phyloP scores from a whole-genome alignment of 2,888 invertebrate genomes.

The Tipula unca region DNA sequence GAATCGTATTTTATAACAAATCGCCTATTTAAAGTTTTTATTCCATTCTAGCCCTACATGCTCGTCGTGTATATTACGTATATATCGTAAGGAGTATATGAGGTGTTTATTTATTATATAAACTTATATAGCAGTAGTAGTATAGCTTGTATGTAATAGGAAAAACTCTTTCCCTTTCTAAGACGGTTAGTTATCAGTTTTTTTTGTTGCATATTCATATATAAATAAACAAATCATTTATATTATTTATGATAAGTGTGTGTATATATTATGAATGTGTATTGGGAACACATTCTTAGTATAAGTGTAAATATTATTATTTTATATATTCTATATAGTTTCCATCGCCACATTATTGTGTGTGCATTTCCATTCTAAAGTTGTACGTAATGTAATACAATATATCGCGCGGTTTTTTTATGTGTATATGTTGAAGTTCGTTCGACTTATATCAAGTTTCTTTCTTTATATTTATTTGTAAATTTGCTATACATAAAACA shows the following conservation, averaged over 20 bases:
- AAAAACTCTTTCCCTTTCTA: not conserved
- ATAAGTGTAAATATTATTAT: not conserved
- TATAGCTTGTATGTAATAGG: too few species aligned
- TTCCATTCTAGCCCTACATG: not conserved
- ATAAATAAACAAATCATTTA: not conserved
- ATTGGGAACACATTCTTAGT: not conserved
- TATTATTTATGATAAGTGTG: not conserved
- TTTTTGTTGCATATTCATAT: not conserved
- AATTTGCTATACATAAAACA: not conserved
- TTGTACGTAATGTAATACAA: not conserved
- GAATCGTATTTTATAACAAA: not conserved
- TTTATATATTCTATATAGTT: not conserved
- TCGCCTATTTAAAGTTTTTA: not conserved
- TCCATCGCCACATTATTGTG: not conserved
- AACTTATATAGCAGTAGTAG: not conserved
- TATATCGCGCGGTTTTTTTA: not conserved
- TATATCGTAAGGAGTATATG: not conserved
- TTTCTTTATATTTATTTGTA: not conserved
- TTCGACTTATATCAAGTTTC: constrained; percentile 14
- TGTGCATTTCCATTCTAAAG: not conserved
- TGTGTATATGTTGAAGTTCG: not conserved
- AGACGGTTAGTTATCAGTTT: not conserved
- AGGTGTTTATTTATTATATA: not conserved
- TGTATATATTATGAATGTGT: not conserved
- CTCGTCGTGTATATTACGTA: not conserved